Base-by-base conservation (phyloP, 2,113 vertebrate species). In the Trichomycterus rosablanca region DNA sequence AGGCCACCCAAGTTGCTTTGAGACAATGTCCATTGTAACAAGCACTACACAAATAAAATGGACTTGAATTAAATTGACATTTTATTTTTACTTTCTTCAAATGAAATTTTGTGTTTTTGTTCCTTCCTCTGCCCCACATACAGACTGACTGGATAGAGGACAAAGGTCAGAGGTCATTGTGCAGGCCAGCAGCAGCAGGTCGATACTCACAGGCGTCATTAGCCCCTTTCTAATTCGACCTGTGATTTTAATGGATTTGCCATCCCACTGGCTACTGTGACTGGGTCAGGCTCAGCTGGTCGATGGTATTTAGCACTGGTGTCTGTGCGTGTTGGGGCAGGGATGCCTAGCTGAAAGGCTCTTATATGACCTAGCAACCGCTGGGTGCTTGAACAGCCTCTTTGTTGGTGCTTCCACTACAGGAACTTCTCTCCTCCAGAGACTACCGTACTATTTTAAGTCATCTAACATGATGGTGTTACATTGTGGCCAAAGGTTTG, bases 231-330 rank as follows among this genome's bases (percentile, higher is more conserved):
- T 35, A 19, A 59, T 49, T 7, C 34, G 40, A 50, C 15, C 12
- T 5, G 15, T 23, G 42, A 56, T 48, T 64, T 54, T 65, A 55
- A 49, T 34, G 23, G 26, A 66, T 56, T 51, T 66, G 43, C 28
- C 48, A 28, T 52, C 42, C 59, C 48, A 28, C 59, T 42, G 59
- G 64, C 63, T 28, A 12, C 35, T 7, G 15, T 60, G 62, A 60
- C 49, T 44, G 3, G 45, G 49, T 61, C 57, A 57, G 26, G 10
- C 39, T 39, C 56, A n/a, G 40, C 16, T n/a, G 48, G 57, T 71
- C 42, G 16, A 56, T 70, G 62, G 10, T 49, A 26, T 19, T 20
- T 16, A 26, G 37, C 15, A 32, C 52, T 19, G 4, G 4, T 20
- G 7, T 12, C 5, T 42, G 14, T 45, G 39, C 46, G 49, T 70